Conservation (phyloP, 2,797 vertebrate genomes). For the Luscinia megarhynchos region DNA sequence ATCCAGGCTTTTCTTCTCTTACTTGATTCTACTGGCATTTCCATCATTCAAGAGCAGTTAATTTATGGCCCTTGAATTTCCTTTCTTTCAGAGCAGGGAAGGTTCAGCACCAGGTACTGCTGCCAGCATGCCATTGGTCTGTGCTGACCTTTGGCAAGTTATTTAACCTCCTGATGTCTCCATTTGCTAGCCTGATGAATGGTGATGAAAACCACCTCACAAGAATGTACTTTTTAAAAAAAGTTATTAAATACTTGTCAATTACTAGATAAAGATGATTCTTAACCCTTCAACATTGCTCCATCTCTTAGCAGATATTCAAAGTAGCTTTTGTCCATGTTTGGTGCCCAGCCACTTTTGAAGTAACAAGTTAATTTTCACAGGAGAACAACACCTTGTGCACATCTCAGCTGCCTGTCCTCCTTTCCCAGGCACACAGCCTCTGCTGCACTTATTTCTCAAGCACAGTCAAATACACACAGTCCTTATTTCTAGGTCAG, state of each 20-base stretch:
- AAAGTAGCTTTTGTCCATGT: constrained; percentile 32
- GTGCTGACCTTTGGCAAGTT: not conserved
- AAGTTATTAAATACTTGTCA: constrained; percentile 38
- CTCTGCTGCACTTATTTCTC: not conserved
- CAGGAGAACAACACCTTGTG: not conserved
- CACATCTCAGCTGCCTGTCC: not conserved
- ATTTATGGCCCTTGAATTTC: not conserved
- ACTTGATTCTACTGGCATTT: not conserved
- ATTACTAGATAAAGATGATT: constrained; percentile 29
- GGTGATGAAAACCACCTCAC: constrained; percentile 31
- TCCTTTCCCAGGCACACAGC: not conserved
- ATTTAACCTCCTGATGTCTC: constrained; percentile 1
- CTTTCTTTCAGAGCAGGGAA: not conserved
- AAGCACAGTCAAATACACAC: not conserved
- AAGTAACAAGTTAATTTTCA: constrained; percentile 4
- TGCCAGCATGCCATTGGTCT: not conserved
- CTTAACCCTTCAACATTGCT: not conserved
- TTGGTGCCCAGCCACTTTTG: not conserved
- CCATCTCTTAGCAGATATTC: constrained; percentile 16
- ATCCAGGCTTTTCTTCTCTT: not conserved
- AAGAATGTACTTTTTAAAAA: not conserved
- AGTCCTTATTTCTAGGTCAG: constrained; percentile 13
- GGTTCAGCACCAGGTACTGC: not conserved
- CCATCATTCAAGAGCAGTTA: constrained; percentile 56
- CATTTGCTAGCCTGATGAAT: not conserved